Evolutionary conservation across 2,797 vertebrate genomes (phyloP).

Genomic region (Chromobotia macracanthus): DNA sequence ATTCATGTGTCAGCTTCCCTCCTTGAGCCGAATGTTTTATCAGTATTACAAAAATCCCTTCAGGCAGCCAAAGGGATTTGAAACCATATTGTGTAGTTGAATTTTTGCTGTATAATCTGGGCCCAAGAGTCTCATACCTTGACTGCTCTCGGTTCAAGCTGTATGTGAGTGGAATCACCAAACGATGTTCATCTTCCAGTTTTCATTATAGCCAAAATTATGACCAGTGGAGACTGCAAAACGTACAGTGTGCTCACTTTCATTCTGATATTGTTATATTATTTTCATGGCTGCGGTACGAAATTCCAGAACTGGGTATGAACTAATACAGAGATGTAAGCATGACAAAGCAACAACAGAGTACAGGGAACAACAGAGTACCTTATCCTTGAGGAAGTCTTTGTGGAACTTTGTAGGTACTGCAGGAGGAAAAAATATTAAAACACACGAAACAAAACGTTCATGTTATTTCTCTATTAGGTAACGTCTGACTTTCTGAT

Average conservation of each 20-base stretch:
- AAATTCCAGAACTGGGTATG: too few relatives aligned
- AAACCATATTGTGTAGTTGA: conserved; percentile 42
- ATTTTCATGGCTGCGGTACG: too few relatives aligned
- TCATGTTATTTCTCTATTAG: too few relatives aligned
- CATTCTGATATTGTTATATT: neutral
- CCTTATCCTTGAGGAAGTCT: too few relatives aligned
- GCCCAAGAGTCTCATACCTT: conserved; percentile 61
- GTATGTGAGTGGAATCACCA: conserved; percentile 37
- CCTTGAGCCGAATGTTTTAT: conserved; percentile 54
- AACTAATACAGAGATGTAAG: too few relatives aligned
- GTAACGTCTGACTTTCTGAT: too few relatives aligned
- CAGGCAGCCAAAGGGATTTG: conserved; percentile 58
- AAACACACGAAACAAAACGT: too few relatives aligned
- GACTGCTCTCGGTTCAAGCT: conserved; percentile 42
- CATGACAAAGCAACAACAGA: too few relatives aligned
- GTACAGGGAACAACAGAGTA: too few relatives aligned
- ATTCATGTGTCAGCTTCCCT: conserved; percentile 5
- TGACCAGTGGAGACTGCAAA: neutral
- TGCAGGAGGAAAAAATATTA: too few relatives aligned
- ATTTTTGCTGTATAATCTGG: conserved; percentile 63
- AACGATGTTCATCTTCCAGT: neutral
- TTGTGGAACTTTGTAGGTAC: too few relatives aligned
- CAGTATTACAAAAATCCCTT: conserved; percentile 41
- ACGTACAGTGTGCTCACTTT: neutral
- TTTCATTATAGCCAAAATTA: neutral